Conservation (phyloP, 2,888 invertebrate genomes). For the Caenorhabditis sp. region DNA sequence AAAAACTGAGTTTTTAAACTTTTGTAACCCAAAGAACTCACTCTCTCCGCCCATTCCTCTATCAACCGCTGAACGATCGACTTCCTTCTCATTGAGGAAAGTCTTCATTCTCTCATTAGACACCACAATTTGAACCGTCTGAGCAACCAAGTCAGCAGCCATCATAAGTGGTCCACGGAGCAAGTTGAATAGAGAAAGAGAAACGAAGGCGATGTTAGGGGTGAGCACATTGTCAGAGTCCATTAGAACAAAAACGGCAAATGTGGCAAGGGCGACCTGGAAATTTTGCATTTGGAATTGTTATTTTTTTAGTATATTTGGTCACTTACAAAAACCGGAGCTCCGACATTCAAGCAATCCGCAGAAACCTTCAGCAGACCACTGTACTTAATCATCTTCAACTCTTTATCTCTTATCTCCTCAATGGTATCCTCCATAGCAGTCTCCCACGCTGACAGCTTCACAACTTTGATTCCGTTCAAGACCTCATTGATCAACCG, state of each 20-base stretch:
- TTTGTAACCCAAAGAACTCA: no score
- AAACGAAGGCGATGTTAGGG: slow-evolving; percentile 90
- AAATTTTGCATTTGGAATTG: neutral
- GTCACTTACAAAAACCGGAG: slow-evolving; percentile 77
- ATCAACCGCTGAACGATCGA: slow-evolving; percentile 58
- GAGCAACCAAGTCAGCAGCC: slow-evolving; percentile 85
- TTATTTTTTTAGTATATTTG: neutral
- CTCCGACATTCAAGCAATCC: slow-evolving; percentile 79
- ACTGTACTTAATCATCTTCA: slow-evolving; percentile 72
- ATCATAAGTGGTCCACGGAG: slow-evolving; percentile 68
- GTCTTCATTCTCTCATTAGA: slow-evolving; percentile 79
- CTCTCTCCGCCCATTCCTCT: slow-evolving; percentile 12
- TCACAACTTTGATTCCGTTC: slow-evolving; percentile 90
- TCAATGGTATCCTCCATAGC: slow-evolving; percentile 79
- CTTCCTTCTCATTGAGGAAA: slow-evolving; percentile 74
- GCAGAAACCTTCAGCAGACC: slow-evolving; percentile 76
- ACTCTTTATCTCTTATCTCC: slow-evolving; percentile 64
- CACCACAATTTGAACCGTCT: slow-evolving; percentile 80
- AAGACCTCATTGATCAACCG: slow-evolving; percentile 95
- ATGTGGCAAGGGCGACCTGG: slow-evolving; percentile 80
- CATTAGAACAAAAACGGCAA: slow-evolving; percentile 75
- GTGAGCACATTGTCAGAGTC: slow-evolving; percentile 77
- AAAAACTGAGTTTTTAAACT: neutral
- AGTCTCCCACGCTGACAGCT: slow-evolving; percentile 86
- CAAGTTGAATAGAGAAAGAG: slow-evolving; percentile 97